phyloP scores from a whole-genome alignment of 37 sponge, comb jelly and placozoan genomes.

The Hormiphora californensis region DNA sequence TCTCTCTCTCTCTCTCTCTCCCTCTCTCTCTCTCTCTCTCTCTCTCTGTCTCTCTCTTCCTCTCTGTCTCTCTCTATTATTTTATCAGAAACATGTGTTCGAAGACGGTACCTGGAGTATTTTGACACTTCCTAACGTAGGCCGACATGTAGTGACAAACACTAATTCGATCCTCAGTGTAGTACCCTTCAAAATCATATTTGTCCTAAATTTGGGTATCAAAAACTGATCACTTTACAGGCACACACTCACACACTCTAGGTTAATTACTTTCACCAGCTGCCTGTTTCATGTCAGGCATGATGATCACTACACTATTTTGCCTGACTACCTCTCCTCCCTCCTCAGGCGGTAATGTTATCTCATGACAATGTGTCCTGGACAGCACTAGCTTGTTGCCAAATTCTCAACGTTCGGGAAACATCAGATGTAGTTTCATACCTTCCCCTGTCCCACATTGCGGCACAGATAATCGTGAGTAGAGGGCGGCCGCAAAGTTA shows the following conservation, averaged over 20 bases:
- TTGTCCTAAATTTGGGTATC: not conserved
- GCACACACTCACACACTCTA: no score
- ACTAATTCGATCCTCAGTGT: no score
- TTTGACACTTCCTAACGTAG: not conserved
- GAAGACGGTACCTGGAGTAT: not conserved
- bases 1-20: no score
- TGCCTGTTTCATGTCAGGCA: no score
- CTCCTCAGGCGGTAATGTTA: conserved; percentile 80
- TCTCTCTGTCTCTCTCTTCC: no score
- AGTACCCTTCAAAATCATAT: no score
- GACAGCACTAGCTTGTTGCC: conserved; percentile 67
- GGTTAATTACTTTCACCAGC: no score
- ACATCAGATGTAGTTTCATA: conserved; percentile 58
- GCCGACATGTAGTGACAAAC: not conserved
- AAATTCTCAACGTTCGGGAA: conserved; percentile 58
- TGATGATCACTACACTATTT: not conserved
- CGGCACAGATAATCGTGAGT: conserved; percentile 72
- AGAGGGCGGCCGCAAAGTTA: not conserved
- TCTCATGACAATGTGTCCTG: conserved; percentile 89
- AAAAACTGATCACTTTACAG: not conserved
- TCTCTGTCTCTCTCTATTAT: no score
- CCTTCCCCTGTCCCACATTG: conserved; percentile 85
- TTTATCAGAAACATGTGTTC: not conserved
- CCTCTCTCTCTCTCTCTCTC: no score
- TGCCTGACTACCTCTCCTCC: not conserved